Evolutionary conservation across 2,113 vertebrate genomes (phyloP).

Genomic region (Apteryx owenii): DNA sequence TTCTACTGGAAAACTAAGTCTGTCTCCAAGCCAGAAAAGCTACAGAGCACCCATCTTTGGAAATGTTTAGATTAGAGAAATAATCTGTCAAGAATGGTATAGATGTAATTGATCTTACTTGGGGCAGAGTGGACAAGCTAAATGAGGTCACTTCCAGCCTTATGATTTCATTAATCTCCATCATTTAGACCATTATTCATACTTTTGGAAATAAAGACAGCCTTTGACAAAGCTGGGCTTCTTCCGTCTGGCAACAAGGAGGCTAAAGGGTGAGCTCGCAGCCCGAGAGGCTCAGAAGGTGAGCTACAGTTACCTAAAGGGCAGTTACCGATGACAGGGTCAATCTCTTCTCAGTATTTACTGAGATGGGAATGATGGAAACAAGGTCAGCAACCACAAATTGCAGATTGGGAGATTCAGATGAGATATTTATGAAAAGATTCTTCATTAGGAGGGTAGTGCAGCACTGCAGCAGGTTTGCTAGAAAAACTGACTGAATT

Average conservation of each 20-base stretch:
- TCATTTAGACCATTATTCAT: slow-evolving; percentile 23
- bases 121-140: slow-evolving; percentile 18
- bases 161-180: slow-evolving; percentile 53
- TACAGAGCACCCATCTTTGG: neutral
- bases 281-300: neutral
- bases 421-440: neutral
- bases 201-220: neutral
- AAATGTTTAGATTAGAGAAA: slow-evolving; percentile 41
- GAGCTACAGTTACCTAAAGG: neutral
- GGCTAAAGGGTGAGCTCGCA: neutral
- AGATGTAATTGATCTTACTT: slow-evolving; percentile 54
- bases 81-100: slow-evolving; percentile 19
- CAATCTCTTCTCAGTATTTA: neutral
- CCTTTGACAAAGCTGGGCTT: neutral
- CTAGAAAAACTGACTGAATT: neutral
- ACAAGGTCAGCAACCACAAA: neutral
- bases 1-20: neutral
- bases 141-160: slow-evolving; percentile 48
- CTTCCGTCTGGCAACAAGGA: neutral
- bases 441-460: neutral
- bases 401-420: neutral
- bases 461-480: neutral
- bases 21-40: neutral
- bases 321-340: neutral
- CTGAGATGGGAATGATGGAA: neutral